phyloP scores from a whole-genome alignment of 2,797 vertebrate species.

The Arctocebus calabarensis region DNA sequence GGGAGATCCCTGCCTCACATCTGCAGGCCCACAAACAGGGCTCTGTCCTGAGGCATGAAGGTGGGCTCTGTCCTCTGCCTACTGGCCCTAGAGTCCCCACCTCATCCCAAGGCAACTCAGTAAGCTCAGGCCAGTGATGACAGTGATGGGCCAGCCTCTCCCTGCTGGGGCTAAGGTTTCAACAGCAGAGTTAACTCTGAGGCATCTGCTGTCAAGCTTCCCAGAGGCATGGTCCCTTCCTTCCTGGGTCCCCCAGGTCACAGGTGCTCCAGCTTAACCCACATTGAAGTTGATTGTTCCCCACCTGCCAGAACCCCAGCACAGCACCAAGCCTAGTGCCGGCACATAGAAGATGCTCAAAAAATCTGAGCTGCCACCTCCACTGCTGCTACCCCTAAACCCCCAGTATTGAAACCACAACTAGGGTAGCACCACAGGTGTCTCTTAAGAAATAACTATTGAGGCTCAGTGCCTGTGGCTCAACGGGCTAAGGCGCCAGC shows the following conservation, averaged over 20 bases:
- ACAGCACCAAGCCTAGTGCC: neutral
- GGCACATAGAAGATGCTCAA: neutral
- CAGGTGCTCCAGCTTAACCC: neutral
- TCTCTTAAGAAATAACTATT: neutral
- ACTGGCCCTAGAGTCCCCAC: neutral
- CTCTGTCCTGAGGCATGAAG: neutral
- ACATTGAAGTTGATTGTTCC: neutral
- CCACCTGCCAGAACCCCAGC: neutral
- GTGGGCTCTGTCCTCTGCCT: neutral
- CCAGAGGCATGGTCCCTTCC: neutral
- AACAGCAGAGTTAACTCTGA: neutral
- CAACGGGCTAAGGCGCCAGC: too few species aligned
- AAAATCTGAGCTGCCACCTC: too few species aligned
- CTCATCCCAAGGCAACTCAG: neutral
- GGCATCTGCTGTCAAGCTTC: neutral
- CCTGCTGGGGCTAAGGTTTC: neutral
- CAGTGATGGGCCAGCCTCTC: neutral
- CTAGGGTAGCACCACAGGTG: too few species aligned
- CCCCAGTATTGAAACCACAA: fast-evolving
- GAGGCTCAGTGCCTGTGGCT: too few species aligned
- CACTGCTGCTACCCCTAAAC: too few species aligned
- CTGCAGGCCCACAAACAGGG: neutral
- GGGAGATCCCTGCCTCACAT: neutral
- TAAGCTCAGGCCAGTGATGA: neutral
- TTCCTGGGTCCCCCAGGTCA: neutral